Base-by-base conservation (phyloP, 1,140 invertebrate genomes). In the Cydia fagiglandana region DNA sequence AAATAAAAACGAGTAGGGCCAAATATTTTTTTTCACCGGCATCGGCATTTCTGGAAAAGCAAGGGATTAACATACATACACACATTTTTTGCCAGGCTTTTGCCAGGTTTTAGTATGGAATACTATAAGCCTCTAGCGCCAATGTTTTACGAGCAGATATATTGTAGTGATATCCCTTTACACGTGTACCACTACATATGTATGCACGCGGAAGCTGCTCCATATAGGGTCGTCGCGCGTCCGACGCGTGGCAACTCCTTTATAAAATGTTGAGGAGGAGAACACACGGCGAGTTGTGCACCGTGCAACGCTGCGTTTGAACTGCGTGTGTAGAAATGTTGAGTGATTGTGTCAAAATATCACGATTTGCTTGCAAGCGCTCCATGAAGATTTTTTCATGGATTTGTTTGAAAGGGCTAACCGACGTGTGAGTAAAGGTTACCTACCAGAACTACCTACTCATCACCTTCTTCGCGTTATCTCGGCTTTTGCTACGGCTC, bases 161-260 rank as follows among this genome's bases (percentile, higher is more conserved):
- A 61, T 61, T 10, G 56, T 24, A 24, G 56, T 61, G 56, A 61
- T 61, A 61, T 61, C 56, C 56, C 56, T 61, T 61, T 61, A 61
- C 56, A 61, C 56, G 56, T 61, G 56, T 61, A 61, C 56, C 56
- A 61, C 56, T 61, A 24, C 56, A 61, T 61, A 70, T 38, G 34
- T 70, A 38, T 38, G 66, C 34, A 70, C 66, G 30, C 83, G 76
- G 78, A 85, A 83, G 81, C 76, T 76, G 75, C 45, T 38, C 88
- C 86, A 81, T 89, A 74, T 91, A 87, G 50, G 85, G 88, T 28
- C 83, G 88, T 86, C 88, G 89, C 84, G 84, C 84, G 87, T 79
- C 79, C 45, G 81, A 82, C 88, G 88, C 89, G 89, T 91, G 89
- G 86, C 89, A 83, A 78, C 85, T 80, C 56, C 50, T 61, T 24